phyloP scores from a whole-genome alignment of 2,888 invertebrate genomes.

The Didymodactylos carnosus region DNA sequence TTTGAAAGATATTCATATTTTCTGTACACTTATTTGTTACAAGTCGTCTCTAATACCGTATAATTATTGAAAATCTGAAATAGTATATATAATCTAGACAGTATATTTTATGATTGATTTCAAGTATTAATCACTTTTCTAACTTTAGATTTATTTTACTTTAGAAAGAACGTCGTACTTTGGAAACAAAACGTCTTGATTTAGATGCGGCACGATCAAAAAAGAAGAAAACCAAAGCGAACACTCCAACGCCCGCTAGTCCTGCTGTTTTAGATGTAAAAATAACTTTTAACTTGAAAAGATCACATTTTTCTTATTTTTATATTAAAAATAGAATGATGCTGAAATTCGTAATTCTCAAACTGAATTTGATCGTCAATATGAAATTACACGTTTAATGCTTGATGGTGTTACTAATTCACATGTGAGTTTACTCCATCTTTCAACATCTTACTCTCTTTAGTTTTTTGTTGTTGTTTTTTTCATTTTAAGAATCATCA shows the following conservation, averaged over 20 bases:
- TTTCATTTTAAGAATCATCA: conserved; percentile 10
- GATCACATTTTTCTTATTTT: background rate
- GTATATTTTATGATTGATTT: no score
- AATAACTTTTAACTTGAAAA: no score
- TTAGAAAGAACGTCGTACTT: conserved; percentile 39
- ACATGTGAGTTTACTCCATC: conserved; percentile 38
- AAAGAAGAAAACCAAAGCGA: background rate
- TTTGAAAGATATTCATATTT: no score
- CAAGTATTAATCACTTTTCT: no score
- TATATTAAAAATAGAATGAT: conserved; percentile 5
- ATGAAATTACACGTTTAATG: conserved; percentile 68
- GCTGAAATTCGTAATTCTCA: conserved; percentile 45
- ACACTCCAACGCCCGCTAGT: background rate
- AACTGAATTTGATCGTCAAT: conserved; percentile 72
- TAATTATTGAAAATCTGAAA: background rate
- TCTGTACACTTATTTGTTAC: no score
- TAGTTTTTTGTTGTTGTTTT: background rate
- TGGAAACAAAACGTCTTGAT: conserved; percentile 49
- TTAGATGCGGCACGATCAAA: conserved; percentile 46
- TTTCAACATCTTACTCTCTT: background rate
- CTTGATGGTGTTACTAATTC: conserved; percentile 67
- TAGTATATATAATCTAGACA: background rate
- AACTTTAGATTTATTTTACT: conserved; percentile 17
- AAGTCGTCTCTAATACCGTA: no score
- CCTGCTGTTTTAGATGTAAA: background rate